These are phyloP conservation scores for Plusia festucae DNA, from an alignment of 2,888 invertebrate species.

Conservation along the genomic window DNA sequence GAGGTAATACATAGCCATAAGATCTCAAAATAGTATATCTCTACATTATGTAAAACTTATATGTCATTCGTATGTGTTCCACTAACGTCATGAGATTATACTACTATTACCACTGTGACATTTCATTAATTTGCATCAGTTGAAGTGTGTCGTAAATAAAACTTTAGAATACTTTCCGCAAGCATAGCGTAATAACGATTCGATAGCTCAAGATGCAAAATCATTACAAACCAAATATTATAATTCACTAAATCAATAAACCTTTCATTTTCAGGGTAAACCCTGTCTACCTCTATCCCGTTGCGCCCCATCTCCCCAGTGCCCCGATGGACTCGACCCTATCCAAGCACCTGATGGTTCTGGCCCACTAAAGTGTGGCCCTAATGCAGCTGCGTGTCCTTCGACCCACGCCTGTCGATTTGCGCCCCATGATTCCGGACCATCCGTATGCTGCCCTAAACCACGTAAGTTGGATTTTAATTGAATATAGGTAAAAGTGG, in stretches of 20 bases:
- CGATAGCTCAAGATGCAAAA: no score
- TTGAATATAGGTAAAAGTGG: background rate
- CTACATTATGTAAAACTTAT: no score
- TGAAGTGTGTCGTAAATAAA: no score
- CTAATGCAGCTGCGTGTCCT: slow-evolving; percentile 93
- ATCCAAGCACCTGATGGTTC: slow-evolving; percentile 86
- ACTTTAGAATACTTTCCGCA: no score
- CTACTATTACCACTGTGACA: no score
- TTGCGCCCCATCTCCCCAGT: slow-evolving; percentile 90
- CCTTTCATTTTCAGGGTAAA: slow-evolving; percentile 75
- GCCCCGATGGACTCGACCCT: slow-evolving; percentile 74
- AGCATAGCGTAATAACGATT: no score
- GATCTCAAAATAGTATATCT: no score
- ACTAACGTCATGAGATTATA: no score
- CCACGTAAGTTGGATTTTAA: slow-evolving; percentile 90
- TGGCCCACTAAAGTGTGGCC: slow-evolving; percentile 91
- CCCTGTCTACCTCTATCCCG: slow-evolving; percentile 94
- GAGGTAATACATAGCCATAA: slow-evolving; percentile 66
- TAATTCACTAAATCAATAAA: no score
- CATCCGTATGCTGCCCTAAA: slow-evolving; percentile 96
- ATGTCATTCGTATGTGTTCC: no score
- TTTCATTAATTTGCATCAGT: no score
- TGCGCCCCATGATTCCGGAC: slow-evolving; percentile 93
- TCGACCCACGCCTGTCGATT: slow-evolving; percentile 95
- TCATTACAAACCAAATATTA: no score